phyloP scores from a whole-genome alignment of 2,113 vertebrate genomes.

The Rhea pennata region DNA sequence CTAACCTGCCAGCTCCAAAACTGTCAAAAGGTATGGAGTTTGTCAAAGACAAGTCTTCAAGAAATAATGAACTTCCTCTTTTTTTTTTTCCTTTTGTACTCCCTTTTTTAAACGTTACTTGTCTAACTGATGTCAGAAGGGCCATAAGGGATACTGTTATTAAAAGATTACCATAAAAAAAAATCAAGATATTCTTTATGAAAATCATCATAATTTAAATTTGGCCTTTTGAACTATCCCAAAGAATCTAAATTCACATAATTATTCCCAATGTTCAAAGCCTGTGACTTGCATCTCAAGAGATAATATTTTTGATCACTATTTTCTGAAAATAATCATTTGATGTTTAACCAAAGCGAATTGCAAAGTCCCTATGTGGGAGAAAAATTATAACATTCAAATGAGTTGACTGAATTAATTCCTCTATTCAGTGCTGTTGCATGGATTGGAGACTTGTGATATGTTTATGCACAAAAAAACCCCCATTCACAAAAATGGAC shows the following conservation, averaged over 20 bases:
- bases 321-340: slow-evolving; percentile 4
- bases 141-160: neutral
- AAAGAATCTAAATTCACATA: neutral
- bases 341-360: neutral
- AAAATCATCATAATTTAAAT: neutral
- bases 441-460: neutral
- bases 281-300: neutral
- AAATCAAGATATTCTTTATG: neutral
- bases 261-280: neutral
- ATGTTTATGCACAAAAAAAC: neutral
- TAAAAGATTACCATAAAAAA: neutral
- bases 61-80: neutral
- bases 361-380: neutral
- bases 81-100: neutral
- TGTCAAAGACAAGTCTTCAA: neutral
- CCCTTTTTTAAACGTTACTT: neutral
- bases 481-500: neutral
- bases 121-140: neutral
- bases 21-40: neutral
- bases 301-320: neutral
- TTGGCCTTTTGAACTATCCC: neutral
- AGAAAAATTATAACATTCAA: neutral
- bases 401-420: neutral
- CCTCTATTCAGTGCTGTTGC: neutral
- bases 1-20: neutral